Evolutionary conservation across 1,140 invertebrate species (phyloP), one percentile per base, ranked within the genome.

Genomic region (Chelonus insularis): DNA sequence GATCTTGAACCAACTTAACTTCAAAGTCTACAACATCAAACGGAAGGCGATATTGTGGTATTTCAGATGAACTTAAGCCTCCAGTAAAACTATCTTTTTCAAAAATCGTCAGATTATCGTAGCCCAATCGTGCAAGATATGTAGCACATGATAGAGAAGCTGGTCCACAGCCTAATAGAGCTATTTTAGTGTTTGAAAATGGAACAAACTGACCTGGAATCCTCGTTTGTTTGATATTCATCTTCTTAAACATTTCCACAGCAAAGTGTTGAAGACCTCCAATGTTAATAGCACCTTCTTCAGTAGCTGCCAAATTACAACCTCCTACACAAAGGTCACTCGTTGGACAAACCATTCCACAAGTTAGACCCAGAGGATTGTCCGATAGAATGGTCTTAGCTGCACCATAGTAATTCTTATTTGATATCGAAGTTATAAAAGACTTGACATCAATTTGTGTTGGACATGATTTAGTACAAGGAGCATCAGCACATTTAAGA

Each of bases 321-420:
- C 95, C 95, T 0, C 97, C 97, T 2, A 98, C 96, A 76, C 97
- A 99, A 0, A 99, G 86, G 76, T 99, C 97, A 76, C 94, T 97
- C 0, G 96, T 99, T 3, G 97, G 97, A 73, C 97, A 99, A 6
- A 99, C 96, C 97, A 99, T 99, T 14, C 97, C 97, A 75, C 97
- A 99, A 0, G 96, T 97, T 0, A 99, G 82, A 0, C 94, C 97
- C 20, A 98, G 79, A 0, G 97, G 97, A 81, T 99, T 99, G 77
- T 99, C 97, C 0, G 95, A 98, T 20, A 99, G 87, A 56, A 99
- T 99, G 0, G 90, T 88, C 78, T 96, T 96, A 0, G 97, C 97
- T 5, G 97, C 95, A 21, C 97, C 97, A 84, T 99, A 99, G 73
- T 97, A 99, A 80, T 99, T 99, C 89, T 95, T 97, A 74, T 95